These are phyloP conservation scores for Morus bassanus DNA, from an alignment of 2,797 vertebrate genomes.

Conservation along the genomic window DNA sequence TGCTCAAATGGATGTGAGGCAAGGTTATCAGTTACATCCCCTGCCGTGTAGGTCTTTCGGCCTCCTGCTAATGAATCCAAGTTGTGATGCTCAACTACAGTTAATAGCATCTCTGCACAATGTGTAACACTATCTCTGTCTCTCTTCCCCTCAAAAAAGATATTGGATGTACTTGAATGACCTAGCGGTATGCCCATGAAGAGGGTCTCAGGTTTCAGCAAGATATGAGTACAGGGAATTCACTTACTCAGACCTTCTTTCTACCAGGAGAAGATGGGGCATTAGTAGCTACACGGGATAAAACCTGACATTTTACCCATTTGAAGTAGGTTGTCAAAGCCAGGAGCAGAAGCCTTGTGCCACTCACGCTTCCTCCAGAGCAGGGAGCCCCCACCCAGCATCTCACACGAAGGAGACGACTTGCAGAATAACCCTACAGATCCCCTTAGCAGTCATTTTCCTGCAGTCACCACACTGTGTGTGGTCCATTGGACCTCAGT, in stretches of 20 bases:
- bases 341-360: not conserved
- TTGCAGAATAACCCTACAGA: not conserved
- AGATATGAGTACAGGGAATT: not conserved
- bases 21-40: conserved; percentile 52
- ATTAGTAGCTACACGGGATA: not conserved
- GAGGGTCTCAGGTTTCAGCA: conserved; percentile 16
- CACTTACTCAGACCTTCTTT: not conserved
- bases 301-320: not conserved
- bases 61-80: conserved; percentile 39
- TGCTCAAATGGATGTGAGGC: not conserved
- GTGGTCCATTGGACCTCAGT: not conserved
- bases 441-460: not conserved
- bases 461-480: accelerated
- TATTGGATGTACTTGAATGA: conserved; percentile 43
- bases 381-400: not conserved
- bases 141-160: conserved; percentile 28
- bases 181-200: not conserved
- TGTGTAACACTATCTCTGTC: conserved; percentile 32
- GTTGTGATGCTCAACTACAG: conserved; percentile 3
- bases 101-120: conserved; percentile 38
- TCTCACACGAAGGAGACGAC: not conserved
- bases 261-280: not conserved
- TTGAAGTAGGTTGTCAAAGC: not conserved
- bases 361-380: not conserved
- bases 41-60: not conserved